Percentiles rank a stretch among this genome's conserved stretches.
These are phyloP conservation scores for Unio pictorum DNA, from an alignment of 2,888 invertebrate species.

Conservation along the genomic window DNA sequence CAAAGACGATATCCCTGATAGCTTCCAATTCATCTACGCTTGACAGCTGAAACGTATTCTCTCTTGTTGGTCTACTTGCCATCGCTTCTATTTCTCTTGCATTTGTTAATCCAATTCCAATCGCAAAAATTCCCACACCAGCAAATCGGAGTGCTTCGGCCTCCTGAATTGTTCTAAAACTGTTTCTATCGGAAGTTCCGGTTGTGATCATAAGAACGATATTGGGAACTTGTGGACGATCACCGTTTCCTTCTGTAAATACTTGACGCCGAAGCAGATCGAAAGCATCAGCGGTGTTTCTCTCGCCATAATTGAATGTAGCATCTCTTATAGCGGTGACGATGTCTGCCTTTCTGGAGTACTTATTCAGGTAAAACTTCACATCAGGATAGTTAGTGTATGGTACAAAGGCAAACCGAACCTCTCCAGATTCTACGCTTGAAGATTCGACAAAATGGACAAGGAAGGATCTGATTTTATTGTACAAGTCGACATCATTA, in stretches of 20 bases:
- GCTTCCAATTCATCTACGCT: conserved; percentile 33
- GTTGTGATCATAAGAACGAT: conserved; percentile 46
- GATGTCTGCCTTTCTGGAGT: conserved; percentile 20
- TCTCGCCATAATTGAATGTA: conserved; percentile 31
- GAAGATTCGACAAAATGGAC: conserved; percentile 40
- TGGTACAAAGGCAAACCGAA: conserved; percentile 63
- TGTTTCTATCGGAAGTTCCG: conserved; percentile 44
- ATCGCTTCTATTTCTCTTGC: conserved; percentile 28
- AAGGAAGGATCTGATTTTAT: conserved; percentile 35
- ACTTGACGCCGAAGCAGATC: conserved; percentile 42
- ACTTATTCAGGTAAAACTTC: conserved; percentile 32
- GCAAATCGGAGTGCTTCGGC: conserved; percentile 42
- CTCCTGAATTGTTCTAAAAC: conserved; percentile 32
- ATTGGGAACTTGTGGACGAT: conserved; percentile 42
- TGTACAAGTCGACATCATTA: conserved; percentile 21
- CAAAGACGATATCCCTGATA: conserved; percentile 44
- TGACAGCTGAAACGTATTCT: conserved; percentile 36
- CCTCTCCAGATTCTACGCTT: conserved; percentile 47
- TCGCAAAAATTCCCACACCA: conserved; percentile 45
- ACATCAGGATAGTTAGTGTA: conserved; percentile 59
- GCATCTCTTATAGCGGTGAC: conserved; percentile 30
- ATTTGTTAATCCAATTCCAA: conserved; percentile 22
- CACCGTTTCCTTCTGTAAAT: conserved; percentile 38
- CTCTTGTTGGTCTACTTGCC: conserved; percentile 37
- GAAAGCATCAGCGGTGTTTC: conserved; percentile 45